Evolutionary conservation across 2,113 vertebrate species (phyloP).

Genomic region (Epinephelus cyanopodus): DNA sequence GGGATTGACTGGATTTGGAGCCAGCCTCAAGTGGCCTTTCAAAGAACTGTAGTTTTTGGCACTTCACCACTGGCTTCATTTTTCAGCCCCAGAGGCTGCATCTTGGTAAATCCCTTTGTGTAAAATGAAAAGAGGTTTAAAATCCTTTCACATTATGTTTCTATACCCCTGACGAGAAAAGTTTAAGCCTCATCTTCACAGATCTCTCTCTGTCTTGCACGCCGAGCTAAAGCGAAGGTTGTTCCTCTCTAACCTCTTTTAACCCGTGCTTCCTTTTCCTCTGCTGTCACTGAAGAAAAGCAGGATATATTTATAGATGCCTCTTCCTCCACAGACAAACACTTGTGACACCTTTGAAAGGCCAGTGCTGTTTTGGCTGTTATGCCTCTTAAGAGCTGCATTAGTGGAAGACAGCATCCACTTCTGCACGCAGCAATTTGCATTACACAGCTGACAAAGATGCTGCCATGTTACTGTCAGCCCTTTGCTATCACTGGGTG

Average conservation of each 20-base stretch:
- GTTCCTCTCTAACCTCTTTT: slow-evolving; percentile 23
- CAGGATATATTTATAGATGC: slow-evolving; percentile 63
- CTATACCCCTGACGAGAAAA: not conserved
- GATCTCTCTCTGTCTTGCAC: not conserved
- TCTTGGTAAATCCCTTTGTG: not conserved
- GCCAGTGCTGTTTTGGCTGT: slow-evolving; percentile 12
- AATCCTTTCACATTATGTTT: not conserved
- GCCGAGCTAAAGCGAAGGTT: slow-evolving; percentile 14
- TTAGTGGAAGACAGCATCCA: slow-evolving; percentile 27
- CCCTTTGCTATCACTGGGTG: not conserved
- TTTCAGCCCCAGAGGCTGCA: no score
- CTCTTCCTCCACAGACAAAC: slow-evolving; percentile 59
- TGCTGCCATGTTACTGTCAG: not conserved
- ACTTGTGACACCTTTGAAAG: slow-evolving; percentile 43
- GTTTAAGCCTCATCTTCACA: not conserved
- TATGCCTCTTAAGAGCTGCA: slow-evolving; percentile 8
- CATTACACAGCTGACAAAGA: slow-evolving; percentile 9
- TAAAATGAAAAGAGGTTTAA: not conserved
- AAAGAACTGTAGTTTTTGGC: no score
- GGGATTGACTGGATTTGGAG: no score
- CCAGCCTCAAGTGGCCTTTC: no score
- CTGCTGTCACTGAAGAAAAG: slow-evolving; percentile 47
- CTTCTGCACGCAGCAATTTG: slow-evolving; percentile 1
- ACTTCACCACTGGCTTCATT: no score
- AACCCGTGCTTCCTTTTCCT: slow-evolving; percentile 60